Percentiles rank a stretch among this genome's conserved stretches.
These are phyloP conservation scores for Sarcophaga rosellei DNA, from an alignment of 2,888 invertebrate species.

Conservation along the genomic window DNA sequence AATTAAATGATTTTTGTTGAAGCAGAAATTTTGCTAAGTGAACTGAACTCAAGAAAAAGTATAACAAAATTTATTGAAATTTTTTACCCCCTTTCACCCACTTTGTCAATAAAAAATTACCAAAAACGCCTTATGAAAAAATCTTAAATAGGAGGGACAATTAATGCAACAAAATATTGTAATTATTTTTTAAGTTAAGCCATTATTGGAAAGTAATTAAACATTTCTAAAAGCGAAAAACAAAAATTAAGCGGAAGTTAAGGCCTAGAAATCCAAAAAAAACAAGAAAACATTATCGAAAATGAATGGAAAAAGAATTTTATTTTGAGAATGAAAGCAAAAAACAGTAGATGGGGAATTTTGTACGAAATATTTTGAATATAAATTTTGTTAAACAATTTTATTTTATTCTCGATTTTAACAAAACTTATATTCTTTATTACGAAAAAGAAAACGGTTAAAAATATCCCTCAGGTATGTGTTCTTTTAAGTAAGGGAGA, in stretches of 20 bases:
- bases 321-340: not conserved
- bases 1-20: too few species aligned
- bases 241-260: not conserved
- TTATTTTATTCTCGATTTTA: not conserved
- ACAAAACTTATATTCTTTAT: slow-evolving; percentile 4
- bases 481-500: slow-evolving; percentile 83
- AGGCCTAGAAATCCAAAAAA: not conserved
- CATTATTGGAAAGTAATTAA: slow-evolving; percentile 47
- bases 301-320: slow-evolving; percentile 15
- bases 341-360: slow-evolving; percentile 58
- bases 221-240: not conserved
- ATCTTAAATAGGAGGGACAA: slow-evolving; percentile 67
- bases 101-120: slow-evolving; percentile 56
- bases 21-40: too few species aligned
- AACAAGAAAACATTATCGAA: not conserved
- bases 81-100: not conserved
- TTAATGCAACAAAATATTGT: slow-evolving; percentile 64
- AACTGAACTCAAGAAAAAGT: not conserved
- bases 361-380: slow-evolving; percentile 44
- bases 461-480: slow-evolving; percentile 82
- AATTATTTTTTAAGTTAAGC: slow-evolving; percentile 58
- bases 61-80: not conserved
- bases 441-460: slow-evolving; percentile 17
- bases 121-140: slow-evolving; percentile 39
- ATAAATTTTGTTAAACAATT: not conserved